Percentiles rank a stretch among this genome's conserved stretches.
Conservation (phyloP, 2,888 invertebrate species). For the Ophioninae sp. region DNA sequence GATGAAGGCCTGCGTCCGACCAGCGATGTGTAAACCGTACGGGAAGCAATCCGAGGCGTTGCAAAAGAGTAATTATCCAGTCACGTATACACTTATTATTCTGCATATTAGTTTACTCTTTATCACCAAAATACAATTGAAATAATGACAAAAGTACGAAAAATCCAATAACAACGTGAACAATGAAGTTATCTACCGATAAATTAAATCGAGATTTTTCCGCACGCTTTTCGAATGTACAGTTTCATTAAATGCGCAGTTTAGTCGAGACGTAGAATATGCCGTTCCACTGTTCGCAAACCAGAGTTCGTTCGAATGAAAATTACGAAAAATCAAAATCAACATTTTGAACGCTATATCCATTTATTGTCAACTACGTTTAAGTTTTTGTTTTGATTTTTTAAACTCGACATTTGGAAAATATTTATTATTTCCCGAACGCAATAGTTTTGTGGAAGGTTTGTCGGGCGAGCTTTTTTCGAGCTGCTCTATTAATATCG, state of each 20-base stretch:
- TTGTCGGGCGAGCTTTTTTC: neutral
- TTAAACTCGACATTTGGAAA: neutral
- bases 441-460: neutral
- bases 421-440: neutral
- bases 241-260: too few species aligned
- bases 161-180: neutral
- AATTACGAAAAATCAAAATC: too few species aligned
- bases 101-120: neutral
- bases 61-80: slow-evolving; percentile 87
- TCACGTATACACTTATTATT: neutral
- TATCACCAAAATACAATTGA: neutral
- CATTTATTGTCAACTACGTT: too few species aligned
- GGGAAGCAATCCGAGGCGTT: slow-evolving; percentile 94
- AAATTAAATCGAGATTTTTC: too few species aligned
- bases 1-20: slow-evolving; percentile 93
- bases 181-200: neutral
- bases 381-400: neutral
- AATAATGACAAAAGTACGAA: neutral
- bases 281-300: too few species aligned
- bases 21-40: slow-evolving; percentile 95
- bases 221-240: too few species aligned
- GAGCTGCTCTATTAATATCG: neutral
- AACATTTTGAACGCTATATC: too few species aligned
- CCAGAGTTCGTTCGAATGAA: too few species aligned
- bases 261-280: too few species aligned